These are phyloP conservation scores for Zaprionus lachaisei DNA, from an alignment of 1,140 invertebrate species.

Conservation along the genomic window DNA sequence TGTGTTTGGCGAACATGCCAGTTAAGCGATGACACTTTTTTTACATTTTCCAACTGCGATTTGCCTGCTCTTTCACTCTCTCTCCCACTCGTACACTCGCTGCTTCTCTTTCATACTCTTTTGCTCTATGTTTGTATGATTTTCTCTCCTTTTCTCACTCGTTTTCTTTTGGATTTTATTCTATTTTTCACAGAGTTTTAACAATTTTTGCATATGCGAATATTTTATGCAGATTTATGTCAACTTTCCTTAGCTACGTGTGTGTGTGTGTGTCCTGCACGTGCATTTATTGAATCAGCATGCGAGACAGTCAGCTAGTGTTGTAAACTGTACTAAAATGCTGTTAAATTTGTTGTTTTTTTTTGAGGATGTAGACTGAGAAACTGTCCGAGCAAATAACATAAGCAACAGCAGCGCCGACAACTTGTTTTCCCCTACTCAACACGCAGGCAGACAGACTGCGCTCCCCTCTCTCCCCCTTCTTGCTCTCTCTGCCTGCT, in stretches of 20 bases:
- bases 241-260: conserved; percentile 75
- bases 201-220: conserved; percentile 72
- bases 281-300: conserved; percentile 79
- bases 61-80: conserved; percentile 5
- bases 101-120: background rate
- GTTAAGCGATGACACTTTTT: conserved; percentile 60
- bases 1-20: conserved; percentile 61
- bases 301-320: conserved; percentile 51
- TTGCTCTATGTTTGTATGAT: background rate
- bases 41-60: conserved; percentile 15
- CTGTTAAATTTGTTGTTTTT: conserved; percentile 18
- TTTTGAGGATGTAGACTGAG: background rate
- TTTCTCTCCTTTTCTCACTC: background rate
- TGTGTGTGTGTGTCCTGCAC: conserved; percentile 37
- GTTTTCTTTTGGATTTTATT: background rate
- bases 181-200: background rate
- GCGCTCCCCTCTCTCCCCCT: conserved; percentile 6
- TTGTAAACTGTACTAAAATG: conserved; percentile 35
- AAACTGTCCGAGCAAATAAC: conserved; percentile 51
- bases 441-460: conserved; percentile 8
- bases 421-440: conserved; percentile 75
- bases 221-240: conserved; percentile 83
- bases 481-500: conserved; percentile 4
- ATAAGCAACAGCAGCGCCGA: conserved; percentile 49
- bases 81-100: conserved; percentile 4